Conservation (phyloP, 2,113 vertebrate species). For the Colaptes auratus region DNA sequence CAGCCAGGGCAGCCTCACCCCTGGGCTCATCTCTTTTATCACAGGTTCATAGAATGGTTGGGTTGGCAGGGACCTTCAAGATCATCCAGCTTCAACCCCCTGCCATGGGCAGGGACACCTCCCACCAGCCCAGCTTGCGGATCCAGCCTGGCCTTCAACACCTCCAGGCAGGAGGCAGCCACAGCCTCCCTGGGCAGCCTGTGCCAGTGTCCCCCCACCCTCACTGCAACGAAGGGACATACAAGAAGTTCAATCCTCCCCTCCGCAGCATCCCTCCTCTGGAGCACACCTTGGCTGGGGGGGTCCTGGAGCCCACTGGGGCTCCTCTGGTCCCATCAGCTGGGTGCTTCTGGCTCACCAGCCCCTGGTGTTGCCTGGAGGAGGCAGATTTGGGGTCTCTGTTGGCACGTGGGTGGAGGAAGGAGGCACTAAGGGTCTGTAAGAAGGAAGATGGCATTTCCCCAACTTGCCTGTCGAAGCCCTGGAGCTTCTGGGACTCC, state of each 20-base stretch:
- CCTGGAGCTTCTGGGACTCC: background rate
- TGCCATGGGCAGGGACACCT: no score
- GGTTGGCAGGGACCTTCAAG: no score
- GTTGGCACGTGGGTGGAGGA: no score
- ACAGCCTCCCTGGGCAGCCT: no score
- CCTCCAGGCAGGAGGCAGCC: no score
- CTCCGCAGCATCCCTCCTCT: background rate
- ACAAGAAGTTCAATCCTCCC: background rate
- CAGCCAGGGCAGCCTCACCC: background rate
- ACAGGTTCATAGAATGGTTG: no score
- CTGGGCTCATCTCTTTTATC: background rate
- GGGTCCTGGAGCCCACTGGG: background rate
- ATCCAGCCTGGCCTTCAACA: no score
- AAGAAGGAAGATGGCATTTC: background rate
- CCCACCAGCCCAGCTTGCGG: no score
- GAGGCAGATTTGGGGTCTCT: background rate
- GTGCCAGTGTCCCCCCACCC: no score
- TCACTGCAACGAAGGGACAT: no score
- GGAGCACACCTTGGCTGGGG: no score
- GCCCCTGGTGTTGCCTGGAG: fast-evolving
- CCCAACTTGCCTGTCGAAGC: background rate
- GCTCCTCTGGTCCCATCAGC: background rate
- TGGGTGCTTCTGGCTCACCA: background rate
- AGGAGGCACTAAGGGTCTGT: background rate
- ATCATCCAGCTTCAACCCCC: no score